Evolutionary conservation across 2,888 invertebrate genomes (phyloP).

Genomic region (Mystacides longicornis): DNA sequence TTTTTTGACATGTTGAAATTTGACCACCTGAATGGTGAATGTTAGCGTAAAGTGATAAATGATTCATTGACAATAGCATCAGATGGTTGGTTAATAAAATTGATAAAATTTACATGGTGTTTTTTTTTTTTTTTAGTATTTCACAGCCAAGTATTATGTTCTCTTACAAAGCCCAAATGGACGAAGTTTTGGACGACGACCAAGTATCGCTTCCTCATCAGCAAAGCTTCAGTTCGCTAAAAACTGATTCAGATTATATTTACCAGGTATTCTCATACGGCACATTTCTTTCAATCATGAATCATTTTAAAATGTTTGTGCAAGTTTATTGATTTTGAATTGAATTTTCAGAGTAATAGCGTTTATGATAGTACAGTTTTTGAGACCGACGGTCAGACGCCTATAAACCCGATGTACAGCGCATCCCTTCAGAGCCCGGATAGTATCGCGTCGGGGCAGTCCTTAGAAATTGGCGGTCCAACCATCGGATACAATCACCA

Average conservation of each 20-base stretch:
- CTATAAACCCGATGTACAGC: conserved; percentile 60
- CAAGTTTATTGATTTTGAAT: too few relatives aligned
- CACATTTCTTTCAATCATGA: too few relatives aligned
- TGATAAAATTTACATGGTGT: too few relatives aligned
- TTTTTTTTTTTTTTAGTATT: conserved; percentile 51
- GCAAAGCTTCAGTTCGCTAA: conserved; percentile 65
- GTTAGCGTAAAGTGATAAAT: too few relatives aligned
- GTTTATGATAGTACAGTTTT: conserved; percentile 67
- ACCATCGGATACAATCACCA: conserved; percentile 28
- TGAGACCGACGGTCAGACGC: conserved; percentile 56
- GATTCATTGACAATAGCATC: too few relatives aligned
- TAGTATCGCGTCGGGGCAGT: conserved; percentile 54
- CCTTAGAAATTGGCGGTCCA: conserved; percentile 37
- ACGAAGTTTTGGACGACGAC: conserved; percentile 69
- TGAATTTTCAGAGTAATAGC: conserved; percentile 56
- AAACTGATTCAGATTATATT: conserved; percentile 68
- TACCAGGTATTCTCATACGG: conserved; percentile 67
- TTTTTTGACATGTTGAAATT: too few relatives aligned
- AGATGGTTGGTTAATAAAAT: conserved; percentile 8
- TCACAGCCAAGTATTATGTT: conserved; percentile 69
- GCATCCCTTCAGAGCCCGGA: conserved; percentile 67
- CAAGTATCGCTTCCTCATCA: conserved; percentile 69
- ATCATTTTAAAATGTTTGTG: too few relatives aligned
- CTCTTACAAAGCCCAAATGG: conserved; percentile 73
- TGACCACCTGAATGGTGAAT: too few relatives aligned